Conservation (phyloP, 2,113 vertebrate genomes). For the Notechis scutatus region DNA sequence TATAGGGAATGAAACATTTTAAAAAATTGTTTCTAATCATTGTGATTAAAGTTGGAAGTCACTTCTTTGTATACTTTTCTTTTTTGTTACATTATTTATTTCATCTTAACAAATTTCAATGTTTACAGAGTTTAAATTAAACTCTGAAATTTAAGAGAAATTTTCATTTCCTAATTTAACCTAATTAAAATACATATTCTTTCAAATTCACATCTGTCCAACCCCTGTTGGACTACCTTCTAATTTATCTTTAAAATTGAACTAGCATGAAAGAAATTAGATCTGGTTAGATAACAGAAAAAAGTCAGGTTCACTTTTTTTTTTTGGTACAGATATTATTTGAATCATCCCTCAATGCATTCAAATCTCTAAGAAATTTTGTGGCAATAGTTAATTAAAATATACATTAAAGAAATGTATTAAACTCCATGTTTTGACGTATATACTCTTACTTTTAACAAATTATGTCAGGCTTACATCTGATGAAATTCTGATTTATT, state of each 20-base stretch:
- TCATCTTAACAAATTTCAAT: conserved; percentile 13
- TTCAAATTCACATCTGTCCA: conserved; percentile 1
- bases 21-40: no score
- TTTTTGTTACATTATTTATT: not conserved
- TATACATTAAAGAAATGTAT: not conserved
- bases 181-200: conserved; percentile 26
- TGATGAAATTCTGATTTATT: not conserved
- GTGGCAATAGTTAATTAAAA: not conserved
- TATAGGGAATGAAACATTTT: no score
- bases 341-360: not conserved
- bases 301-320: not conserved
- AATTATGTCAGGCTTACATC: not conserved
- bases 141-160: not conserved
- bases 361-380: conserved; percentile 7
- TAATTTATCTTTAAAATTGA: conserved; percentile 35
- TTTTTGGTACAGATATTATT: conserved; percentile 14
- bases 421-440: not conserved
- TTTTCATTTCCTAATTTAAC: conserved; percentile 16
- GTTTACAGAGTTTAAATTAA: conserved; percentile 10
- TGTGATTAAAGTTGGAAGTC: no score
- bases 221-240: not conserved
- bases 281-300: conserved; percentile 7
- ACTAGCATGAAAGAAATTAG: not conserved
- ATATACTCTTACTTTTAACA: not conserved
- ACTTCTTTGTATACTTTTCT: no score